Evolutionary conservation across 2,113 vertebrate genomes (phyloP).

Genomic region (Oncorhynchus keta): DNA sequence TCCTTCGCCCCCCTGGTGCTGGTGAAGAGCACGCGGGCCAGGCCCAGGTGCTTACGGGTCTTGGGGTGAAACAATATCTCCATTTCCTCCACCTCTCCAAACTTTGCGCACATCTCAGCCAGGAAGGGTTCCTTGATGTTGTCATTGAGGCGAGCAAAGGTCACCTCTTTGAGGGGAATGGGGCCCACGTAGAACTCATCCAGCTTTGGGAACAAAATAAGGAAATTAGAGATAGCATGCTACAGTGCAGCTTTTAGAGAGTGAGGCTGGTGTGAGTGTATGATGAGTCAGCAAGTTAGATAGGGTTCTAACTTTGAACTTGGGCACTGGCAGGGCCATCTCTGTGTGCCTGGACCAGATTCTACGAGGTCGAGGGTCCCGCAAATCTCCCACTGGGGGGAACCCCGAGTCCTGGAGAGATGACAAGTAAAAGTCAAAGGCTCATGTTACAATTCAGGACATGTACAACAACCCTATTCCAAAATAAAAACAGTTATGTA

Average conservation of each 20-base stretch:
- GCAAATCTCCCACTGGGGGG: constrained; percentile 82
- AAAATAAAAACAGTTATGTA: background rate
- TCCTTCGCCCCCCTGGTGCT: constrained; percentile 86
- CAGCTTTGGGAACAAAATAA: constrained; percentile 60
- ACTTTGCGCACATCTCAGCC: constrained; percentile 90
- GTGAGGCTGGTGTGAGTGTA: background rate
- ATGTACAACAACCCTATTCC: background rate
- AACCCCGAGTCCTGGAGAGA: constrained; percentile 82
- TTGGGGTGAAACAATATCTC: constrained; percentile 94
- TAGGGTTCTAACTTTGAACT: constrained; percentile 83
- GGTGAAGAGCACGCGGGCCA: constrained; percentile 92
- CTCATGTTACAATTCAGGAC: too few relatives aligned
- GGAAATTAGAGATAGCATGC: background rate
- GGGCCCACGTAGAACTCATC: constrained; percentile 93
- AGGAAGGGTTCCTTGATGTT: constrained; percentile 91
- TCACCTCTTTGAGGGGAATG: constrained; percentile 94
- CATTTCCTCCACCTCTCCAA: constrained; percentile 88
- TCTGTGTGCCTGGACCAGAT: constrained; percentile 89
- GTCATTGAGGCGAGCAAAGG: constrained; percentile 93
- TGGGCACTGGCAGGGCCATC: constrained; percentile 86
- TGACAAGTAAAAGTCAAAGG: background rate
- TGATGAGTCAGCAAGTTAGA: background rate
- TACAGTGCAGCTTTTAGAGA: background rate
- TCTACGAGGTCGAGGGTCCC: constrained; percentile 85
- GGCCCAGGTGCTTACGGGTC: constrained; percentile 94